A percentile compares a stretch with the other conserved stretches of the same genome.
These are phyloP conservation scores for Ophion ellenae DNA, from an alignment of 2,888 invertebrate genomes.

Conservation along the genomic window DNA sequence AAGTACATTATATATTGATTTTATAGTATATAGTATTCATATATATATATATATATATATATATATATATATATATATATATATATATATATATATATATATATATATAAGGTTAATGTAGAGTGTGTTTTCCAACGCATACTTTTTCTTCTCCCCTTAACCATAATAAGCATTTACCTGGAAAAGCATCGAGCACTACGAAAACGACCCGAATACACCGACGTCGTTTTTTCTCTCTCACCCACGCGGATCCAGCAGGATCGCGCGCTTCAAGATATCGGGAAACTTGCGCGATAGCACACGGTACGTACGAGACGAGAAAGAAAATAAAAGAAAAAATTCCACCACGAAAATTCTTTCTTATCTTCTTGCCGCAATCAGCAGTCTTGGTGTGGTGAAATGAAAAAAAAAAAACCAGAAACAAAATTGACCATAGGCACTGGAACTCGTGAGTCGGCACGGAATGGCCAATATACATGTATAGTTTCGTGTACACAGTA, in stretches of 20 bases:
- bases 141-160: not conserved
- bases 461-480: not conserved
- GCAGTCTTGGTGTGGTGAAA: not conserved
- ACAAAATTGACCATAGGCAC: not conserved
- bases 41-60: too few species aligned
- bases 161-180: not conserved
- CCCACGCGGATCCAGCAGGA: not conserved
- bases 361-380: not conserved
- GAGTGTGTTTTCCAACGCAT: not conserved
- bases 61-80: constrained; percentile 6
- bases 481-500: not conserved
- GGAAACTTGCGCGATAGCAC: not conserved
- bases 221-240: not conserved
- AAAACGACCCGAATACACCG: not conserved
- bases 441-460: not conserved
- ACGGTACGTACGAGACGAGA: not conserved
- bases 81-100: constrained; percentile 2
- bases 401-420: not conserved
- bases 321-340: not conserved
- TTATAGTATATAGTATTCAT: too few species aligned
- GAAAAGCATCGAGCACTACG: not conserved
- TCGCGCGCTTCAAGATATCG: not conserved
- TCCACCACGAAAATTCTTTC: not conserved
- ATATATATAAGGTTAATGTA: constrained; percentile 8
- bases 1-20: not conserved